Evolutionary conservation across 2,113 vertebrate species (phyloP), one percentile per base, ranked within the genome.

Genomic region (Toxostoma redivivum): DNA sequence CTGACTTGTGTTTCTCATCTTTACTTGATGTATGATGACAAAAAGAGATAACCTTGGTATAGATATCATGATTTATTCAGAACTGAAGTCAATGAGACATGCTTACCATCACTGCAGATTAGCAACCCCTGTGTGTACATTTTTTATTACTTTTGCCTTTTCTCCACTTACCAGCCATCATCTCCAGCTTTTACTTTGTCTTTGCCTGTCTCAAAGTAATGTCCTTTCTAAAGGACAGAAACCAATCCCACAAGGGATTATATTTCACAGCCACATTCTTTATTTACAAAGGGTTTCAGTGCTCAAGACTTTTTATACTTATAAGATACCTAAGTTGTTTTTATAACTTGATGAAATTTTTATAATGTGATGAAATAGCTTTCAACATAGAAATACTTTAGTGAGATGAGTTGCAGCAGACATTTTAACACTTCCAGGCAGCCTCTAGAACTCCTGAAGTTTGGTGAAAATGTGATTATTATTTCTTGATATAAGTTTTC

Each of bases 51-150:
- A 94, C 86, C 71, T 77, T 77, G 35, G 83, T 72, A 93, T 58
- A 94, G 92, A 80, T 67, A 61, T 40, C 83, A 95, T 96, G 94
- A 96, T 97, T 96, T 95, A 97, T 96, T 93, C 91, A 94, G 76
- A 91, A 85, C 50, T 79, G 44, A 92, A 91, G 93, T 58, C 50
- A 71, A 54, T 17, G 57, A 95, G 83, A 88, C 71, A 77, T 53
- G 56, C 71, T 93, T 80, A 88, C 74, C 28, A n/a, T 86, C 78
- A 60, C 0, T 62, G 57, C 47, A 94, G 61, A 95, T 90, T 94
- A 91, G 71, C 82, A 95, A 91, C 57, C 70, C 54, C 57, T 24
- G 5, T 19, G 56, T 71, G 72, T 86, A 80, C 54, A 54, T 73
- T 92, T 96, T 97, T 97, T 95, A 96, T 91, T 91, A 86, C 88